phyloP scores from a whole-genome alignment of 2,797 vertebrate genomes.

The Pangasius krempfi region DNA sequence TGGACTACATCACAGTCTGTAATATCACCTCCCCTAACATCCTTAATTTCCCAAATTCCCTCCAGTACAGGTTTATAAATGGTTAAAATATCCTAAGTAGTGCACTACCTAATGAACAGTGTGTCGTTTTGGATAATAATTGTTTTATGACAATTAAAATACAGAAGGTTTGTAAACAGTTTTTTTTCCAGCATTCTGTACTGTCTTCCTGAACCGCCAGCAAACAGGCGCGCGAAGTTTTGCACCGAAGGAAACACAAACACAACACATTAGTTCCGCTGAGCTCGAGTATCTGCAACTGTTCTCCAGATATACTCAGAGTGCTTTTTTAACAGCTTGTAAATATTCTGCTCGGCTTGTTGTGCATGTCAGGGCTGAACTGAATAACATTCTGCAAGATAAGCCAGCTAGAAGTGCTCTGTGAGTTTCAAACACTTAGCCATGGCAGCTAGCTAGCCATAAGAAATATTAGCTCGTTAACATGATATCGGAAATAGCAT shows the following conservation, averaged over 20 bases:
- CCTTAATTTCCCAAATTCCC: background rate
- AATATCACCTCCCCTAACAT: background rate
- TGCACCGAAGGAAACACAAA: slow-evolving; percentile 33
- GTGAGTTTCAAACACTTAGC: background rate
- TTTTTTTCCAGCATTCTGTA: too few species aligned
- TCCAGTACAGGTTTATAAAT: background rate
- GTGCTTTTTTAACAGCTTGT: background rate
- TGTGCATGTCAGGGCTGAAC: background rate
- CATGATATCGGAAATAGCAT: background rate
- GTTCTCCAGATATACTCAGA: background rate
- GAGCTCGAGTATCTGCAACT: background rate
- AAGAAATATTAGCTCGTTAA: background rate
- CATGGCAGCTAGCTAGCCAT: background rate
- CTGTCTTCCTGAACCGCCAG: background rate
- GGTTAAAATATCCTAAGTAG: background rate
- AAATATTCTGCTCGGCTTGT: background rate
- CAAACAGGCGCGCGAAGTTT: background rate
- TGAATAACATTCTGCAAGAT: background rate
- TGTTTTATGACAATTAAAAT: too few species aligned
- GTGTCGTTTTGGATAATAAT: too few species aligned
- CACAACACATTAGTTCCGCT: slow-evolving; percentile 40
- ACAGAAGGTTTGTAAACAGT: too few species aligned
- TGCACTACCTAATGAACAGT: background rate
- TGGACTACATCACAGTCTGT: background rate
- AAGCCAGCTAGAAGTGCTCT: background rate